Evolutionary conservation across 2,797 vertebrate genomes (phyloP), one percentile per base, ranked within the genome.

Genomic region (Mycteria americana): DNA sequence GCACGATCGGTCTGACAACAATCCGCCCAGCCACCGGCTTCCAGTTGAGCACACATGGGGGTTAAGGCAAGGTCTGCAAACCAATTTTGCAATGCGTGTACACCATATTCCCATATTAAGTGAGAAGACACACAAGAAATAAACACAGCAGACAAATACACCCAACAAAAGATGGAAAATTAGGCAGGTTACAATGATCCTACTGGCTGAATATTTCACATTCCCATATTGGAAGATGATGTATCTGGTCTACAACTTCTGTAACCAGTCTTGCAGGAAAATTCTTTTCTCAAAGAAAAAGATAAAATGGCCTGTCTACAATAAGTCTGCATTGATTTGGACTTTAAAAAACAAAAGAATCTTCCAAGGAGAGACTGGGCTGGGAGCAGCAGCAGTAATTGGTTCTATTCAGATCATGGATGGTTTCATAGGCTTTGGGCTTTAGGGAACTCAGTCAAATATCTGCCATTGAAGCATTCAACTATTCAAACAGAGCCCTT

Each of bases 401-500:
- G 84, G 93, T 91, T 94, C 90, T 89, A 51, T 95, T 96, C 90
- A 94, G 88, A 77, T 77, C 7, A n/a, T 87, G 90, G 81, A 74
- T 65, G 60, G 93, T 91, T 95, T 96, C 93, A 72, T 67, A 79
- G 89, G 84, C 80, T 92, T 87, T 80, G 90, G 94, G 88, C 88
- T 95, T 94, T 80, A 64, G 93, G 84, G 92, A 94, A 43, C 92
- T 93, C 78, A 48, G 75, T 94, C 79, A 95, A 95, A 93, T 94
- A 85, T 73, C 92, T 88, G 75, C 86, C 72, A 89, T 41, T 91
- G 77, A 95, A 95, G 74, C 75, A 69, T 87, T 95, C 88, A 93
- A 48, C 88, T 94, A 85, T 89, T 93, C 88, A 96, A 96, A 95
- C 88, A 94, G 74, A 95, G 92, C 41, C 64, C 72, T 77, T 95